phyloP scores from a whole-genome alignment of 2,113 vertebrate genomes.

The Pristiophorus japonicus region DNA sequence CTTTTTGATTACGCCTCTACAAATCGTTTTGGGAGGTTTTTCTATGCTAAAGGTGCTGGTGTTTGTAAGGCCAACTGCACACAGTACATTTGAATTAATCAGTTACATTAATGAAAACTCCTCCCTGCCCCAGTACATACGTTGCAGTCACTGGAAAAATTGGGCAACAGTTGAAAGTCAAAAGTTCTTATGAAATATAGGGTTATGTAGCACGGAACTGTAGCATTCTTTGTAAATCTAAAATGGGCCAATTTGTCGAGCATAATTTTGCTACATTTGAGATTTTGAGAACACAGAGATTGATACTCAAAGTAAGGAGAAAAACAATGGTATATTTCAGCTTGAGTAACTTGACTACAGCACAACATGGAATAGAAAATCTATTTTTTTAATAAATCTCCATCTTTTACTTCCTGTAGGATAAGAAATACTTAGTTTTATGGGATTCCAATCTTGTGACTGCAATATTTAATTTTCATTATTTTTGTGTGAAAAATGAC shows the following conservation, averaged over 20 bases:
- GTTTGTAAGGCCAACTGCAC: too few relatives aligned
- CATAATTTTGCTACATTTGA: neutral
- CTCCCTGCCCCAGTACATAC: neutral
- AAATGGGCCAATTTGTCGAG: neutral
- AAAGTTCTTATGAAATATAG: neutral
- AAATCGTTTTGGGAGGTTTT: neutral
- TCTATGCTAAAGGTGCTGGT: too few relatives aligned
- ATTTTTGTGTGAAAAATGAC: neutral
- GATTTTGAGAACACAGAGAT: neutral
- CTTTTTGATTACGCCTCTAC: neutral
- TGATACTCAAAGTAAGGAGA: neutral
- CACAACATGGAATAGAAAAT: too few relatives aligned
- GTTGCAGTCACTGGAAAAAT: neutral
- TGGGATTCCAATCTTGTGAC: neutral
- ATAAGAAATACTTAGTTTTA: neutral
- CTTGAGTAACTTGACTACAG: neutral
- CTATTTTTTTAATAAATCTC: too few relatives aligned
- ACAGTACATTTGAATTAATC: neutral
- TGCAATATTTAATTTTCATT: neutral
- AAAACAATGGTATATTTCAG: neutral
- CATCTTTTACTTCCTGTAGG: neutral
- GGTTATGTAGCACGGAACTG: neutral
- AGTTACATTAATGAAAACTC: neutral
- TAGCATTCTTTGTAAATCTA: neutral
- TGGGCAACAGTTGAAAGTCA: neutral